Percentiles rank a stretch among this genome's conserved stretches.
phyloP scores from a whole-genome alignment of 2,797 vertebrate genomes.

The Petrocephalus schoutedeni region DNA sequence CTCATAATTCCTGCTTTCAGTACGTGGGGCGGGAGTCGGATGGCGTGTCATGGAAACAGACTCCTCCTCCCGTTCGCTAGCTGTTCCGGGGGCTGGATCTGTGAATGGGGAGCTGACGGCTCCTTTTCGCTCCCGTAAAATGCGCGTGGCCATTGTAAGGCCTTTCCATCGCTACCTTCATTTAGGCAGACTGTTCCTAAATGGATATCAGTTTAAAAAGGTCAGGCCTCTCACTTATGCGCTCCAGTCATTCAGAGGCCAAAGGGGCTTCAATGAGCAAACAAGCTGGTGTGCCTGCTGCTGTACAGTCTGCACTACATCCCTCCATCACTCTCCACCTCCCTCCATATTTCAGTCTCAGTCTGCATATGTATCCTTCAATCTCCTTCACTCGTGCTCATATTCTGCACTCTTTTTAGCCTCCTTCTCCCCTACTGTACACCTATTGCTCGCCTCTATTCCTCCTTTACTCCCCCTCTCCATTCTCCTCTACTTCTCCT shows the following conservation, averaged over 20 bases:
- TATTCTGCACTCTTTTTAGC: neutral
- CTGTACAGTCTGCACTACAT: neutral
- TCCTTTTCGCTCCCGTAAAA: neutral
- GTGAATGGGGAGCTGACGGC: neutral
- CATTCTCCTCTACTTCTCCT: neutral
- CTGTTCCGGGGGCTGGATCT: neutral
- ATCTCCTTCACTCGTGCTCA: neutral
- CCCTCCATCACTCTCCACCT: neutral
- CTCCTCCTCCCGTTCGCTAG: neutral
- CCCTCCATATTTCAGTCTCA: neutral
- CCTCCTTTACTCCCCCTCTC: neutral
- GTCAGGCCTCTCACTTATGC: neutral
- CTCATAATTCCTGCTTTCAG: neutral
- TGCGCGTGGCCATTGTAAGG: neutral
- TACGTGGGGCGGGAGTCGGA: neutral
- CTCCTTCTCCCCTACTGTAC: neutral
- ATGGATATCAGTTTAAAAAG: neutral
- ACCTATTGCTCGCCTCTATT: neutral
- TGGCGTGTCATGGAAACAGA: neutral
- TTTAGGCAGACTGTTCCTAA: neutral
- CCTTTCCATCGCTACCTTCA: neutral
- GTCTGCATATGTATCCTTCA: neutral
- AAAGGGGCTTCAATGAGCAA: neutral
- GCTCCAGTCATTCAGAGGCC: neutral
- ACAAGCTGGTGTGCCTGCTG: neutral